Percentiles rank a stretch among this genome's conserved stretches.
phyloP scores from a whole-genome alignment of 2,113 vertebrate genomes.

The Indri indri region DNA sequence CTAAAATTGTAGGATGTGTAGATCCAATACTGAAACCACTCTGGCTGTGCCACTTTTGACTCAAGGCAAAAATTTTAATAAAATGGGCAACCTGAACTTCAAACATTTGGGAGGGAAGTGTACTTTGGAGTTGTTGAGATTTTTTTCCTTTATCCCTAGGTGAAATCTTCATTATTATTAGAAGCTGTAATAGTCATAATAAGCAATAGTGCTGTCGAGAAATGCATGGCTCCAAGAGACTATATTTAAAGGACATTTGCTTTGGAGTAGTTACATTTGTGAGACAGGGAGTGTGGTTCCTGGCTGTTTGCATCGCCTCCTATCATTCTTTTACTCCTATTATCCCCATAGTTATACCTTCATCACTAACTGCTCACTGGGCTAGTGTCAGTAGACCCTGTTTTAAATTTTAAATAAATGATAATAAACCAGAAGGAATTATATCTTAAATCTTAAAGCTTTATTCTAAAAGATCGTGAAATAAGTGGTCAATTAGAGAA shows the following conservation, averaged over 20 bases:
- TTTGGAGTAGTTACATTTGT: background rate
- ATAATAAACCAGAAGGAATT: background rate
- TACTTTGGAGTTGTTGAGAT: background rate
- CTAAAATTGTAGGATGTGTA: background rate
- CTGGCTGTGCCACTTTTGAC: background rate
- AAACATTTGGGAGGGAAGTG: background rate
- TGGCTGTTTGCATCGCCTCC: background rate
- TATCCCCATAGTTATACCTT: background rate
- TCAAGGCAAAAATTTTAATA: constrained; percentile 10
- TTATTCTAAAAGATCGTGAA: constrained; percentile 21
- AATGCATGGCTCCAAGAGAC: background rate
- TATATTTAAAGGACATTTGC: constrained; percentile 12
- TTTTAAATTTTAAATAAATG: constrained; percentile 34
- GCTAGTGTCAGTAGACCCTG: background rate
- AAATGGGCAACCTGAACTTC: background rate
- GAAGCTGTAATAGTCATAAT: background rate
- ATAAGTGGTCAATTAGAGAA: background rate
- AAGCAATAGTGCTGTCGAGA: constrained; percentile 8
- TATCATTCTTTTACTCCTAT: background rate
- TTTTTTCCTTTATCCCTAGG: background rate
- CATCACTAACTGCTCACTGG: background rate
- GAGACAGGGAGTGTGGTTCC: background rate
- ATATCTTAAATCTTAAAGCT: background rate
- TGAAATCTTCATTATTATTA: constrained; percentile 38
- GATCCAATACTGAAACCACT: background rate